phyloP scores from a whole-genome alignment of 2,113 vertebrate genomes.

The Pungitius pungitius region DNA sequence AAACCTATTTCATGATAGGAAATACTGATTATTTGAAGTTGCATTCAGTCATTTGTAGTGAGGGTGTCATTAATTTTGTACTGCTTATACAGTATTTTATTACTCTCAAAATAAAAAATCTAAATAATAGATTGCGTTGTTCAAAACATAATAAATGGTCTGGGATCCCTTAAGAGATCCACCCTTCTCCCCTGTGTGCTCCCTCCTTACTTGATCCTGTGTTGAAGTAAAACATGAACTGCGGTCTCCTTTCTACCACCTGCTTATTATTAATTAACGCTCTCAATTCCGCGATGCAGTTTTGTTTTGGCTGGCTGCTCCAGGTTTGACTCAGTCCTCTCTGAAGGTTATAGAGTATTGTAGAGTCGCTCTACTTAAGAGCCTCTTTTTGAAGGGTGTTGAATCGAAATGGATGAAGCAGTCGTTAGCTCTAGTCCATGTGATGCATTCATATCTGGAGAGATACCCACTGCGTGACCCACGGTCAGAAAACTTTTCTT shows the following conservation, averaged over 20 bases:
- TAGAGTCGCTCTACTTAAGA: not conserved
- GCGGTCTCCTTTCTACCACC: not conserved
- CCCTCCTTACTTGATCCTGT: not conserved
- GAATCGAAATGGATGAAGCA: conserved; percentile 14
- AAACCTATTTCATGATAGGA: not conserved
- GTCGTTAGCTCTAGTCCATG: conserved; percentile 12
- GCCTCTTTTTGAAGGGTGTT: not conserved
- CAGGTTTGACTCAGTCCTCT: not conserved
- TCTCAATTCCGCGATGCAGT: not conserved
- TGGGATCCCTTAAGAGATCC: conserved; percentile 7
- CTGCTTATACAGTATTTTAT: not conserved
- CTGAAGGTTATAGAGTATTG: not conserved
- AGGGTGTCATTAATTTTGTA: not conserved
- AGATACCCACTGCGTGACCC: conserved; percentile 24
- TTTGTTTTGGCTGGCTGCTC: not conserved
- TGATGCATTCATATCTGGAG: conserved; percentile 11
- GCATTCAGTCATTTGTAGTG: not conserved
- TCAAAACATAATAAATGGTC: conserved; percentile 56
- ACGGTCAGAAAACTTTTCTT: conserved; percentile 44
- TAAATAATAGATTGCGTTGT: conserved; percentile 11
- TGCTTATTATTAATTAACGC: not conserved
- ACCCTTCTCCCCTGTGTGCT: not conserved
- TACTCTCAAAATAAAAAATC: not conserved
- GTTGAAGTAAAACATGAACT: not conserved
- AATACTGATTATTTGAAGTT: not conserved